phyloP scores from a whole-genome alignment of 2,113 vertebrate species.

The Ivindomyrus marchei region DNA sequence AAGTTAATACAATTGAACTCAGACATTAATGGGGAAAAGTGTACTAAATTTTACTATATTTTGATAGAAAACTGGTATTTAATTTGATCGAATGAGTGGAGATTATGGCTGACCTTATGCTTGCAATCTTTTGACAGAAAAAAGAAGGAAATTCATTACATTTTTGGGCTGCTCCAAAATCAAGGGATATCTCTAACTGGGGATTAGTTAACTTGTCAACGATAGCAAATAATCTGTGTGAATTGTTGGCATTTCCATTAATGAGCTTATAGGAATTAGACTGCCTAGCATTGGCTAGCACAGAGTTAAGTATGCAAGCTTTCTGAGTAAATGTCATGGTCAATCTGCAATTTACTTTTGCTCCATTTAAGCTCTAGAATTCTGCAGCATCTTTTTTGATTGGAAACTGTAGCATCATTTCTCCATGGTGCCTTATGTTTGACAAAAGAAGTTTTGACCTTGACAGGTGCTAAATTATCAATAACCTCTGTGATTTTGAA shows the following conservation, averaged over 20 bases:
- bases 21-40: neutral
- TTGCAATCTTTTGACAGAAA: neutral
- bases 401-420: neutral
- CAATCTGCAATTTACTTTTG: neutral
- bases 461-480: neutral
- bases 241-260: neutral
- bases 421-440: neutral
- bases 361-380: neutral
- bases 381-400: neutral
- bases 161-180: neutral
- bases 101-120: neutral
- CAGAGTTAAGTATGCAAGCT: neutral
- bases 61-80: neutral
- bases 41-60: neutral
- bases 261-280: neutral
- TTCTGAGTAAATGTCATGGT: neutral
- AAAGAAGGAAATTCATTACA: neutral
- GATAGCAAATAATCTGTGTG: neutral
- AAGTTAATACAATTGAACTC: no score
- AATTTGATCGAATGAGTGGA: neutral
- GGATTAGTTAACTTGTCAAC: neutral
- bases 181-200: neutral
- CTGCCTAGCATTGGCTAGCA: neutral
- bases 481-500: neutral
- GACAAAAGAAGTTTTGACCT: neutral